Percentiles rank a stretch among this genome's conserved stretches.
Conservation (phyloP, 2,797 vertebrate genomes). For the Smutsia gigantea region DNA sequence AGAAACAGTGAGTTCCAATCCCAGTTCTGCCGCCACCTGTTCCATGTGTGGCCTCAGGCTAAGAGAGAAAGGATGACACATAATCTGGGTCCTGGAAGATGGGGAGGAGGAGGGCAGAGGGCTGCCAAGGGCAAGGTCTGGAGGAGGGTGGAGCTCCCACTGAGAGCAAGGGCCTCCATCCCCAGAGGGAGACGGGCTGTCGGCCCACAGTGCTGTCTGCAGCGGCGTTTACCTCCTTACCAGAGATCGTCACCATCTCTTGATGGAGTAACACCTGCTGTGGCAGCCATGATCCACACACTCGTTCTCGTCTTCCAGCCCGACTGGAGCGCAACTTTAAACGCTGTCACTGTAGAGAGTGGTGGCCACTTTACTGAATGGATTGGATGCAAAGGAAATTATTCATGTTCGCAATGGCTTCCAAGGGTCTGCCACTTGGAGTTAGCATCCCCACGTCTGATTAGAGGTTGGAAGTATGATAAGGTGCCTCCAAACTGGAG, state of each 20-base stretch:
- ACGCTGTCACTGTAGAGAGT: neutral
- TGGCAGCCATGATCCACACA: neutral
- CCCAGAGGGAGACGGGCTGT: neutral
- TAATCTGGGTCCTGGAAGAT: neutral
- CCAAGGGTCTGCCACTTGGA: neutral
- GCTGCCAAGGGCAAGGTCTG: too few relatives aligned
- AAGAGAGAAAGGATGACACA: neutral
- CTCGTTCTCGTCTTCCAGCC: neutral
- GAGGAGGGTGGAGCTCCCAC: neutral
- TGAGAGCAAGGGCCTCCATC: neutral
- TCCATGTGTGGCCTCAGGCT: neutral
- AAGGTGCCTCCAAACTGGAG: neutral
- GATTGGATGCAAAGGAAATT: neutral
- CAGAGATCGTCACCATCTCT: fast-evolving
- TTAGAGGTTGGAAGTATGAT: neutral
- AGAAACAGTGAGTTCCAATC: neutral
- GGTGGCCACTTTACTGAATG: neutral
- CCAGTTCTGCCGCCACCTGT: neutral
- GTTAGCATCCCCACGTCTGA: neutral
- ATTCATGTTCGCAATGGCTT: neutral
- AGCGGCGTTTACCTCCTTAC: neutral
- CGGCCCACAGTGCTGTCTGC: neutral
- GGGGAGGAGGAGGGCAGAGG: neutral
- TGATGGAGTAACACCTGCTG: neutral
- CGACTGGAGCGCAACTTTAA: neutral